These are phyloP conservation scores for Serripes groenlandicus DNA, from an alignment of 2,888 invertebrate species.

Conservation along the genomic window DNA sequence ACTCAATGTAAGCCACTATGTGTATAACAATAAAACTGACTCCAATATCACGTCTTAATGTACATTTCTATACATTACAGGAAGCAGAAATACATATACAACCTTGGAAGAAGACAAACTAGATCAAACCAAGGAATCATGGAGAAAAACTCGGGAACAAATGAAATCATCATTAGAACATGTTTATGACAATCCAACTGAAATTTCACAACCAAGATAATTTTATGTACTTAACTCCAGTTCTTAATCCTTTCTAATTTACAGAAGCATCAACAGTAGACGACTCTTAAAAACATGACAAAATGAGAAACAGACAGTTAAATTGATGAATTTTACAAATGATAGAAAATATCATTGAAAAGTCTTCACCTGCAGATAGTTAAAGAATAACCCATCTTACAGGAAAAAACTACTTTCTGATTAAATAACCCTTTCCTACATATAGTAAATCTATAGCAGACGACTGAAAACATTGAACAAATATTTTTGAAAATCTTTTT, in stretches of 20 bases:
- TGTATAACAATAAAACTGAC: not conserved
- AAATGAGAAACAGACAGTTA: not conserved
- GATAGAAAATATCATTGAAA: not conserved
- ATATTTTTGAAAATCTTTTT: too few relatives aligned
- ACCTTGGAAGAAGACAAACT: constrained; percentile 18
- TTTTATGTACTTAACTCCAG: not conserved
- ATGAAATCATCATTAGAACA: constrained; percentile 1
- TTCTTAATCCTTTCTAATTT: not conserved
- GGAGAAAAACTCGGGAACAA: not conserved
- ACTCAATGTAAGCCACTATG: not conserved
- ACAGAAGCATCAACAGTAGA: not conserved
- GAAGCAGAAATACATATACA: not conserved
- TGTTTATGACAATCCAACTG: constrained; percentile 21
- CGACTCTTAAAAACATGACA: not conserved
- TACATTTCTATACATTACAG: not conserved
- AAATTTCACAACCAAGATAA: not conserved
- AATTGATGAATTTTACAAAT: not conserved
- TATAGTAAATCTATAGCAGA: too few relatives aligned
- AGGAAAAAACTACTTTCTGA: too few relatives aligned
- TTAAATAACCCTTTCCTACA: too few relatives aligned
- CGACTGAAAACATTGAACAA: too few relatives aligned
- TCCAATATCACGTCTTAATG: not conserved
- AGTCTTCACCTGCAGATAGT: too few relatives aligned
- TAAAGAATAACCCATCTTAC: too few relatives aligned
- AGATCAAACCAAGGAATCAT: constrained; percentile 21